Percentiles rank a stretch among this genome's conserved stretches.
Evolutionary conservation across 92 coral and sea anemone genomes (phyloP).

Genomic region (Palythoa heliodiscus): DNA sequence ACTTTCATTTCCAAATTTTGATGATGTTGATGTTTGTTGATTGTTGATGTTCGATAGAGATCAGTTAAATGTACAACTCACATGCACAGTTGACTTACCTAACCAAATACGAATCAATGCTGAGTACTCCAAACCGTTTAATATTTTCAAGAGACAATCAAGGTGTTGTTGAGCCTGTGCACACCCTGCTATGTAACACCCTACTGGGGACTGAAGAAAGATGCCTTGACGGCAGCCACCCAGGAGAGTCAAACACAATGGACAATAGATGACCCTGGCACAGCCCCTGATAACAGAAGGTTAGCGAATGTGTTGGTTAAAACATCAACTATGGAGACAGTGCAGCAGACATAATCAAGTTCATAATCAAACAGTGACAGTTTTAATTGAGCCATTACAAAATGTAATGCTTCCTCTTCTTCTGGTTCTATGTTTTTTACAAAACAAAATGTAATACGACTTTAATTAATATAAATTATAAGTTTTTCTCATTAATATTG

Average conservation of each 20-base stretch:
- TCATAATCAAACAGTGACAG: too few species aligned
- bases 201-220: conserved; percentile 81
- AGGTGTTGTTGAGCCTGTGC: conserved; percentile 57
- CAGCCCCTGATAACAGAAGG: conserved; percentile 6
- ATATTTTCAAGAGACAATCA: conserved; percentile 51
- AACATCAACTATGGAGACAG: too few species aligned
- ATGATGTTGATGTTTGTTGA: background rate
- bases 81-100: background rate
- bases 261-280: background rate
- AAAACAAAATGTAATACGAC: too few species aligned
- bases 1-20: too few species aligned
- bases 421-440: too few species aligned
- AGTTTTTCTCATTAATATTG: too few species aligned
- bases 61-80: background rate
- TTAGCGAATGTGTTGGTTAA: background rate
- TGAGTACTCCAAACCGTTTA: background rate
- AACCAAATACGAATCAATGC: background rate
- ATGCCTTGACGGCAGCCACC: conserved; percentile 53
- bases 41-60: too few species aligned
- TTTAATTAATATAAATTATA: too few species aligned
- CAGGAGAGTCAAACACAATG: background rate
- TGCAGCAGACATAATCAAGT: too few species aligned
- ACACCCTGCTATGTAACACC: conserved; percentile 65
- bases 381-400: too few species aligned
- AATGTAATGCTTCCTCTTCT: too few species aligned